phyloP scores from a whole-genome alignment of 2,888 invertebrate species.

The Athalia cordata region DNA sequence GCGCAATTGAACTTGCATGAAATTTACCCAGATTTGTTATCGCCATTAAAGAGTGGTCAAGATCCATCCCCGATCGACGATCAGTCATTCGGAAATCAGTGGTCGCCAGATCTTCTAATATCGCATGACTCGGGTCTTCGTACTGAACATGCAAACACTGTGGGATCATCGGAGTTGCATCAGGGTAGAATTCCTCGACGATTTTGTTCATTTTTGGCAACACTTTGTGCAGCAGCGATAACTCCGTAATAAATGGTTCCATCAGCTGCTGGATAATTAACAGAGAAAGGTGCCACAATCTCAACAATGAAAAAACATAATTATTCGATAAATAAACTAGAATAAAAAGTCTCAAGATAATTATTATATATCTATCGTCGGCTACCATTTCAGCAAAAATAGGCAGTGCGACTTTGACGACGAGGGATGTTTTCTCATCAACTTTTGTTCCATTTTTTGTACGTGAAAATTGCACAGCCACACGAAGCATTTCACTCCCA shows the following conservation, averaged over 20 bases:
- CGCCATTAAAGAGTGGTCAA: constrained; percentile 74
- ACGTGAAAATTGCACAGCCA: constrained; percentile 64
- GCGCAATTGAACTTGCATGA: constrained; percentile 76
- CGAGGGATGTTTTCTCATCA: constrained; percentile 67
- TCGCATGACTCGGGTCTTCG: constrained; percentile 67
- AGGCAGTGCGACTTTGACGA: constrained; percentile 64
- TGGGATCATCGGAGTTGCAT: constrained; percentile 58
- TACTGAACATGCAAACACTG: constrained; percentile 64
- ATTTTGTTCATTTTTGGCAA: constrained; percentile 64
- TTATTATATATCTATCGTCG: background rate
- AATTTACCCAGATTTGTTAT: constrained; percentile 75
- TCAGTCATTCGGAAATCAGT: constrained; percentile 76
- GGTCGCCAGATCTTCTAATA: constrained; percentile 77
- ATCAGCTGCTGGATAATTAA: background rate
- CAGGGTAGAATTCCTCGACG: constrained; percentile 48
- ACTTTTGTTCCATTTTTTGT: constrained; percentile 56
- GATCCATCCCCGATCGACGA: constrained; percentile 75
- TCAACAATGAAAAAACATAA: too few relatives aligned
- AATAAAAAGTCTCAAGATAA: background rate
- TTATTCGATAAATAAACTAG: constrained; percentile 54
- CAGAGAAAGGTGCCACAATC: too few relatives aligned
- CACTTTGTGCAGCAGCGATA: constrained; percentile 64
- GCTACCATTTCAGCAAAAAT: too few relatives aligned
- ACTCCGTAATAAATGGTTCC: constrained; percentile 63
- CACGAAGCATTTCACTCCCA: constrained; percentile 71